Conservation (phyloP, 2,113 vertebrate species). For the Boleophthalmus pectinirostris region DNA sequence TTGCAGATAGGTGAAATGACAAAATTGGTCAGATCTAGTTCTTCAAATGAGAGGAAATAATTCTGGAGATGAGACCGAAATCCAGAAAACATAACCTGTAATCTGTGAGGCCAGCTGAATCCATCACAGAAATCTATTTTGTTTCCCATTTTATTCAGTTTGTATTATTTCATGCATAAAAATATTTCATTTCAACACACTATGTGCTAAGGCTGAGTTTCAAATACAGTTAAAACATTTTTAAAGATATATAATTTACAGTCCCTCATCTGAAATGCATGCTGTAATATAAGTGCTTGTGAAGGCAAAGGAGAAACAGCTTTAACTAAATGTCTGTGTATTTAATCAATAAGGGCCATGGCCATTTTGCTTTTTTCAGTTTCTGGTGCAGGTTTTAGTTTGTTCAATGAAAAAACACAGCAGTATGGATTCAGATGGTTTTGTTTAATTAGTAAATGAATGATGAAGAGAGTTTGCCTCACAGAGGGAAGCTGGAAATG, state of each 20-base stretch:
- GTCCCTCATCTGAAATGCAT: conserved; percentile 14
- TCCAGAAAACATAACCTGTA: neutral
- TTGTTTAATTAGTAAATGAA: too few species aligned
- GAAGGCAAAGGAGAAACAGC: neutral
- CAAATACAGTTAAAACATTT: conserved; percentile 1
- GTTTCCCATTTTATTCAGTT: neutral
- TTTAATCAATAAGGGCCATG: neutral
- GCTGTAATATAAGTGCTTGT: conserved; percentile 8
- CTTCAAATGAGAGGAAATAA: neutral
- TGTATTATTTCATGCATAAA: conserved; percentile 7
- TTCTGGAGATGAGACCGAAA: neutral
- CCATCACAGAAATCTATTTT: neutral
- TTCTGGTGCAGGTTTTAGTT: neutral
- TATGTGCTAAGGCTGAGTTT: neutral
- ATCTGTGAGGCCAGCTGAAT: neutral
- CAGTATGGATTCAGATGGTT: neutral
- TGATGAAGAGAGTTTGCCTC: too few species aligned
- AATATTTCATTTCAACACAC: conserved; percentile 13
- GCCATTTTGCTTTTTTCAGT: neutral
- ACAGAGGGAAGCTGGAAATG: too few species aligned
- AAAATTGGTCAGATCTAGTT: neutral
- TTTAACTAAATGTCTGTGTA: neutral
- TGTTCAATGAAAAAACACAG: neutral
- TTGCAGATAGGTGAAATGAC: neutral
- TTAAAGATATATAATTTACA: conserved; percentile 18